Conservation (phyloP, 2,797 vertebrate genomes). For the Neosalanx taihuensis region DNA sequence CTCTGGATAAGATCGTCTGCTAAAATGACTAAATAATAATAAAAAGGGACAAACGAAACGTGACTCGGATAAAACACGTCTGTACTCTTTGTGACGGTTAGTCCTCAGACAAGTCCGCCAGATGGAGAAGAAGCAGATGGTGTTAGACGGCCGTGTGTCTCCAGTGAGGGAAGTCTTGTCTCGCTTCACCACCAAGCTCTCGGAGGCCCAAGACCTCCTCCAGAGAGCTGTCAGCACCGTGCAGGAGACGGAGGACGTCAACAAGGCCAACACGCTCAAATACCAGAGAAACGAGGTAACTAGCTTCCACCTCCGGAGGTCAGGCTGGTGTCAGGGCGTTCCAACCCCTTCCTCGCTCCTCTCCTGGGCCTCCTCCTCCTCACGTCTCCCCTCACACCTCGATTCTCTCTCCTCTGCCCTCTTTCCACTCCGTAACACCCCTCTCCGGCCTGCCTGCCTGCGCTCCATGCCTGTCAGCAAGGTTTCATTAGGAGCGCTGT, state of each 20-base stretch:
- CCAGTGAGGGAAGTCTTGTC: constrained; percentile 77
- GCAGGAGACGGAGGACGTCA: constrained; percentile 71
- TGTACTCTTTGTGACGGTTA: constrained; percentile 27
- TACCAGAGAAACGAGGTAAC: constrained; percentile 81
- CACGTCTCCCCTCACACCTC: background rate
- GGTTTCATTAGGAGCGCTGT: constrained; percentile 10
- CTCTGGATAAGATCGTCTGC: too few species aligned
- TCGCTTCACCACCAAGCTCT: constrained; percentile 73
- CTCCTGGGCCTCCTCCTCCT: background rate
- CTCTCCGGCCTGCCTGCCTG: constrained; percentile 2
- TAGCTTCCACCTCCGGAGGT: background rate
- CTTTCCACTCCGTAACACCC: background rate
- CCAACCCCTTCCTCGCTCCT: constrained; percentile 3
- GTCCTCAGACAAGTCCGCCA: constrained; percentile 70
- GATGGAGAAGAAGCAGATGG: constrained; percentile 77
- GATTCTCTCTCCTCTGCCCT: background rate
- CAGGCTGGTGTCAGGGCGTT: background rate
- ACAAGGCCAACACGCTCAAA: constrained; percentile 73
- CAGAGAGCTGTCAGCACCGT: constrained; percentile 66
- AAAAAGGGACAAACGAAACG: too few species aligned
- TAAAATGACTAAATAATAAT: too few species aligned
- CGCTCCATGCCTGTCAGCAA: constrained; percentile 7
- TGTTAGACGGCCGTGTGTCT: constrained; percentile 73
- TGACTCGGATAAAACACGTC: too few species aligned
- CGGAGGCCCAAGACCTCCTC: constrained; percentile 74